Percentiles rank a stretch among this genome's conserved stretches.
These are phyloP conservation scores for Drosophila koepferae DNA, from an alignment of 2,888 invertebrate species.

Conservation along the genomic window DNA sequence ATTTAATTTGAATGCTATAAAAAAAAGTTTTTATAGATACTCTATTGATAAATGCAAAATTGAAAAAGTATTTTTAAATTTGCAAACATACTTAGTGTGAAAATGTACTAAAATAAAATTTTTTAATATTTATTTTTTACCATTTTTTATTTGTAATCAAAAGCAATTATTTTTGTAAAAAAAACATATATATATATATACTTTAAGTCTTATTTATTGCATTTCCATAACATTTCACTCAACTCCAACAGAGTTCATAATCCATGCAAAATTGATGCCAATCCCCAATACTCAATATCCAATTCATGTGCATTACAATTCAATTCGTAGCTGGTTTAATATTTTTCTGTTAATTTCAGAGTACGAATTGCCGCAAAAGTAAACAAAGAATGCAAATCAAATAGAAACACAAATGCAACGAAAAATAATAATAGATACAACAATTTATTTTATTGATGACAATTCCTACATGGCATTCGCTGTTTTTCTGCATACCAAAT, in stretches of 20 bases:
- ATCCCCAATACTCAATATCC: constrained; percentile 1
- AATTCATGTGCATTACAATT: constrained; percentile 1
- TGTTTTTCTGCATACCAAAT: constrained; percentile 74
- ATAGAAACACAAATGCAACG: constrained; percentile 12
- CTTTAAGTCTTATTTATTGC: constrained; percentile 6
- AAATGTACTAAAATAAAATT: not conserved
- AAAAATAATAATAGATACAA: constrained; percentile 46
- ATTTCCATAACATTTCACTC: not conserved
- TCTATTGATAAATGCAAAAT: not conserved
- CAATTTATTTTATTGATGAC: constrained; percentile 76
- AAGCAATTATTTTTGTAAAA: not conserved
- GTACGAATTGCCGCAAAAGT: constrained; percentile 19
- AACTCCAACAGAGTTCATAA: constrained; percentile 19
- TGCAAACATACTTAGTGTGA: not conserved
- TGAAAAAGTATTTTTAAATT: not conserved
- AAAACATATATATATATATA: not conserved
- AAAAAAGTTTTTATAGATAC: not conserved
- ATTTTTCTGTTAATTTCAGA: constrained; percentile 53
- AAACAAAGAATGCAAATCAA: constrained; percentile 26
- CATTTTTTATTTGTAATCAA: not conserved
- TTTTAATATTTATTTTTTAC: not conserved
- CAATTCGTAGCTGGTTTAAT: constrained; percentile 22
- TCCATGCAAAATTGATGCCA: constrained; percentile 38
- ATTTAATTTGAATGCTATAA: constrained; percentile 9
- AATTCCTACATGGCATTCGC: constrained; percentile 50